Conservation (phyloP, 2,797 vertebrate genomes). For the Pseudochirops cupreus region DNA sequence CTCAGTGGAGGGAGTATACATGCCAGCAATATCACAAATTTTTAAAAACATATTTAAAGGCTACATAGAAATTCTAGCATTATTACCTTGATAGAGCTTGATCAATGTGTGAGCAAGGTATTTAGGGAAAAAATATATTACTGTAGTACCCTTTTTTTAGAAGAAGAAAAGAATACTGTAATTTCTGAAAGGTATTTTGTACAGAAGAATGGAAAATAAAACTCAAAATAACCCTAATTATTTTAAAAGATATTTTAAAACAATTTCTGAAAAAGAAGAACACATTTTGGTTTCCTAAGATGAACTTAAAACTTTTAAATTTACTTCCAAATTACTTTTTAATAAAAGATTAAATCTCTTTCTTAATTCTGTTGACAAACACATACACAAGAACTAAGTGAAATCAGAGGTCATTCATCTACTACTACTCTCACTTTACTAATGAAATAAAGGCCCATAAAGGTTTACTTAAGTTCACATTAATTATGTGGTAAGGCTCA, state of each 20-base stretch:
- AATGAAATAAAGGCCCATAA: not conserved
- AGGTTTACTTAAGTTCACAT: not conserved
- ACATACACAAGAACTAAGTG: not conserved
- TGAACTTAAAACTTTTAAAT: slow-evolving; percentile 12
- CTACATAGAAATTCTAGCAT: not conserved
- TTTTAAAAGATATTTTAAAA: slow-evolving; percentile 24
- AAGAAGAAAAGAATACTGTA: slow-evolving; percentile 19
- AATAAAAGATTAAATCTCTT: not conserved
- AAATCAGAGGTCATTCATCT: not conserved
- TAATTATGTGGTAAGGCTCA: not conserved
- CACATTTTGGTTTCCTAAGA: slow-evolving; percentile 45
- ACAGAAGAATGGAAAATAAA: slow-evolving; percentile 38
- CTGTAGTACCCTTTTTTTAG: slow-evolving; percentile 7
- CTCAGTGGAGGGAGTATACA: not conserved
- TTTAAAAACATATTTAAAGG: not conserved
- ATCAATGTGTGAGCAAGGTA: not conserved
- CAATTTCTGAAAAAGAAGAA: slow-evolving; percentile 42
- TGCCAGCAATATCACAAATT: not conserved
- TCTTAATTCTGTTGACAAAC: not conserved
- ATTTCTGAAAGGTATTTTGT: slow-evolving; percentile 15
- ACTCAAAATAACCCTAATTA: not conserved
- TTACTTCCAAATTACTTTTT: not conserved
- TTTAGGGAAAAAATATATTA: not conserved
- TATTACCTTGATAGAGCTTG: not conserved
- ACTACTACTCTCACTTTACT: not conserved